Conservation (phyloP, 2,797 vertebrate genomes). For the Rhincodon typus region DNA sequence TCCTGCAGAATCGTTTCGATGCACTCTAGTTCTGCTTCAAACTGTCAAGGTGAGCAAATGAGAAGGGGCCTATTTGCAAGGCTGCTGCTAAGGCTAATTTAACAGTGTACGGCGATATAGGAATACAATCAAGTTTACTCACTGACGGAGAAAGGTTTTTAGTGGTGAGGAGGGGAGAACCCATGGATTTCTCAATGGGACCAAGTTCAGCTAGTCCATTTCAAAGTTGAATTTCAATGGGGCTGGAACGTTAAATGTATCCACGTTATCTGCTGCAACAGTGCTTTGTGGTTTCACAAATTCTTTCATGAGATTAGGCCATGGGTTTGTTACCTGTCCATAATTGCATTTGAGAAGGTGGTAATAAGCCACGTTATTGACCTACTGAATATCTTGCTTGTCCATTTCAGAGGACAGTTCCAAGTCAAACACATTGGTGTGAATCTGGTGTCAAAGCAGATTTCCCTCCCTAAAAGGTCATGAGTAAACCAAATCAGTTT, state of each 20-base stretch:
- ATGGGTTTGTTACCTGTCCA: too few relatives aligned
- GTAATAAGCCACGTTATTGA: too few relatives aligned
- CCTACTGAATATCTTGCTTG: too few relatives aligned
- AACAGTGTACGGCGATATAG: not conserved
- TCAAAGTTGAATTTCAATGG: not conserved
- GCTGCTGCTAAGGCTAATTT: too few relatives aligned
- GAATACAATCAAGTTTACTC: not conserved
- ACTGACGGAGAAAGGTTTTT: not conserved
- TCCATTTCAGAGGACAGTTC: too few relatives aligned
- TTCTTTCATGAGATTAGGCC: too few relatives aligned
- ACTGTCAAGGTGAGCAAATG: not conserved
- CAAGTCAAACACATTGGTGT: too few relatives aligned
- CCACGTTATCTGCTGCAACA: not conserved
- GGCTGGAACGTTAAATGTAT: not conserved
- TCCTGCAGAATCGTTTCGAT: not conserved
- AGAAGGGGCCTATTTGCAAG: not conserved
- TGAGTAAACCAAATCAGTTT: too few relatives aligned
- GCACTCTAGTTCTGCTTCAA: not conserved
- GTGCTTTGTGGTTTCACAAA: not conserved
- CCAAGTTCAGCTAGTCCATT: not conserved
- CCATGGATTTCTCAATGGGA: not conserved
- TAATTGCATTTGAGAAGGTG: too few relatives aligned
- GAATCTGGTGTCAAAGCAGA: too few relatives aligned
- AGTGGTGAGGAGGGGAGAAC: not conserved
- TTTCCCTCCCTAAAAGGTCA: too few relatives aligned